Evolutionary conservation across 1,140 invertebrate species (phyloP), one percentile per base, ranked within the genome.

Genomic region (Camponotus vicinus): DNA sequence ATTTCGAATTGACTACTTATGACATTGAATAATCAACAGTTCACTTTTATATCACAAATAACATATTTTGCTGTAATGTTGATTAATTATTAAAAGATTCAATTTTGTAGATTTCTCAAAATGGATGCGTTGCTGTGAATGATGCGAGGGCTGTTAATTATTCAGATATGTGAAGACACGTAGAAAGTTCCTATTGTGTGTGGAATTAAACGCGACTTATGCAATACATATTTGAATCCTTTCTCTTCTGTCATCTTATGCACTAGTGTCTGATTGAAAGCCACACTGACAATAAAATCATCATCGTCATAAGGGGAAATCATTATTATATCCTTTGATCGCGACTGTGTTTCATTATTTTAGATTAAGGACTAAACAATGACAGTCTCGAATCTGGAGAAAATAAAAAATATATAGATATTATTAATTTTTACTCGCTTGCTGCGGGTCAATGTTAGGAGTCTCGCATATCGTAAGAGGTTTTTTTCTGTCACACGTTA

Each of bases 231-330:
- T 27, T 66, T 32, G 42, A 2, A 9, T 66, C 32, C 42, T 40
- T 78, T 66, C 32, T 66, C 6, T 66, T 4, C n/a, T 37, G 76
- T 1, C 59, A 18, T 40, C 11, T 78, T 66, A 61, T 42, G 27
- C 49, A 34, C 45, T 70, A 69, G 18, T 69, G 21, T 40, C 15
- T 64, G 13, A 69, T 69, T 69, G 21, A 5, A 69, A 69, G 34
- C n/a, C 34, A 1, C 3, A 13, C 2, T 6, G 13, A 34, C 15
- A 21, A 37, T 21, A 57, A 42, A 76, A n/a, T 67, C 42, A 27
- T 18, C 11, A 27, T 27, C 15, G 32, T 69, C 8, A 18, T 7
- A 57, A 57, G 69, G 42, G 4, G 7, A 52, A 37, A 27, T 1
- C 49, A 13, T 5, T 52, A 52, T 52, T 52, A 18, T 15, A n/a